Evolutionary conservation across 2,797 vertebrate species (phyloP).

Genomic region (Telmatherina bonti): DNA sequence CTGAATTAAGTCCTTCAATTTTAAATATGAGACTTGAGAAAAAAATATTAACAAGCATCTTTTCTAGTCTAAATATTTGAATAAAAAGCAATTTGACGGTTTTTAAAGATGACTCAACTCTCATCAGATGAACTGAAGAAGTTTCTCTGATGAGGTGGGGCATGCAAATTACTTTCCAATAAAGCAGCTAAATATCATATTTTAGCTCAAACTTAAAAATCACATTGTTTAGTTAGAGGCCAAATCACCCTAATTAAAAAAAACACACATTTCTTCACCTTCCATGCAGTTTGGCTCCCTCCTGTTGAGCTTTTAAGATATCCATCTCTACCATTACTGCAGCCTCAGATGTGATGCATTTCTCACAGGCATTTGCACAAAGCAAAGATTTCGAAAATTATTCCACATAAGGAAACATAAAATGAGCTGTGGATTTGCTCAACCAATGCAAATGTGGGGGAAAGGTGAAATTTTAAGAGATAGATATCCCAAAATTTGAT

Average conservation of each 20-base stretch:
- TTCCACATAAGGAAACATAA: not conserved
- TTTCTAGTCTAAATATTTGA: not conserved
- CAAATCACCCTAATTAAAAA: conserved; percentile 11
- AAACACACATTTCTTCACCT: conserved; percentile 16
- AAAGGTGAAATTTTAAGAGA: conserved; percentile 2
- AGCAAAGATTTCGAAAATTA: not conserved
- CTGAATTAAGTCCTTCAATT: conserved; percentile 22
- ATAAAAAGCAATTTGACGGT: not conserved
- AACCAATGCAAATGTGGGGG: not conserved
- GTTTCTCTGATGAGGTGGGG: not conserved
- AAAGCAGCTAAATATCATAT: not conserved
- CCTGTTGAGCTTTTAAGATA: conserved; percentile 5
- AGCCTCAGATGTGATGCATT: not conserved
- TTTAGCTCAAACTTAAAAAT: conserved; percentile 7
- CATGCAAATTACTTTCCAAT: not conserved
- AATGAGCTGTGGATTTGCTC: not conserved
- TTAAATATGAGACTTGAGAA: conserved; percentile 31
- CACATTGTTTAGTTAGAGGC: conserved; percentile 5
- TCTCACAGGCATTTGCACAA: not conserved
- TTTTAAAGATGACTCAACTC: not conserved
- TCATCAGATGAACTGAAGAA: not conserved
- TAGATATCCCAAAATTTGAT: not conserved
- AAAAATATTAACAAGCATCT: conserved; percentile 2
- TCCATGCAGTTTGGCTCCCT: conserved; percentile 1
- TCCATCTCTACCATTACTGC: conserved; percentile 3